Evolutionary conservation across 2,888 invertebrate species (phyloP), one percentile per base, ranked within the genome.

Genomic region (Diarsia brunnea): DNA sequence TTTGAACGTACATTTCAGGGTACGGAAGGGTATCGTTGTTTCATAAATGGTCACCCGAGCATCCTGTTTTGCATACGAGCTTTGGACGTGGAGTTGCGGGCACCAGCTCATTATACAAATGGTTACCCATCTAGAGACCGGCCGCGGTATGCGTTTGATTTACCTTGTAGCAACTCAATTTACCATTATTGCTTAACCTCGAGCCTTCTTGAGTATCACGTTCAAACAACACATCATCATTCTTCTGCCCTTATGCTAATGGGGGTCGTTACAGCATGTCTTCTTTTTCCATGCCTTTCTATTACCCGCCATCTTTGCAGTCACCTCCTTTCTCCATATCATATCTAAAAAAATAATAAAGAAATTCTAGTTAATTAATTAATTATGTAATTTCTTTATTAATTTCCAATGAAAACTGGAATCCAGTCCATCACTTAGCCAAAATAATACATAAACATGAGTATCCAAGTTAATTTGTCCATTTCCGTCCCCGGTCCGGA

Each of bases 401-500:
- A n/a, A n/a, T n/a, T n/a, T n/a, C n/a, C n/a, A n/a, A n/a, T n/a
- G n/a, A 69, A 8, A 69, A 24, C 11, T 11, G 2, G 19, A 19
- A 19, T 11, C 7, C 3, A 55, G 53, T 4, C 10, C 14, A 43
- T 21, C 60, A 65, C 19, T 53, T 31, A 72, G 53, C 14, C 24
- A 68, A 66, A 61, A 53, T 38, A 24, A 58, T 69, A 38, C 53
- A 49, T 72, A 51, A 24, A 58, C 51, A 45, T 78, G 51, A 70
- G 69, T 74, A 60, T 60, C 51, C 61, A 79, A 78, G 75, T 81
- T 78, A 45, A 81, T 82, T 79, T 78, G 75, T 82, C 71, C 66
- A 49, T n/a, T 43, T 73, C 51, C 7, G 68, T 49, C 64, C 45
- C 53, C 49, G 63, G 27, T 63, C 51, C 60, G 60, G 51, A 45